phyloP scores from a whole-genome alignment of 1,140 invertebrate genomes.

The Achatina immaculata region DNA sequence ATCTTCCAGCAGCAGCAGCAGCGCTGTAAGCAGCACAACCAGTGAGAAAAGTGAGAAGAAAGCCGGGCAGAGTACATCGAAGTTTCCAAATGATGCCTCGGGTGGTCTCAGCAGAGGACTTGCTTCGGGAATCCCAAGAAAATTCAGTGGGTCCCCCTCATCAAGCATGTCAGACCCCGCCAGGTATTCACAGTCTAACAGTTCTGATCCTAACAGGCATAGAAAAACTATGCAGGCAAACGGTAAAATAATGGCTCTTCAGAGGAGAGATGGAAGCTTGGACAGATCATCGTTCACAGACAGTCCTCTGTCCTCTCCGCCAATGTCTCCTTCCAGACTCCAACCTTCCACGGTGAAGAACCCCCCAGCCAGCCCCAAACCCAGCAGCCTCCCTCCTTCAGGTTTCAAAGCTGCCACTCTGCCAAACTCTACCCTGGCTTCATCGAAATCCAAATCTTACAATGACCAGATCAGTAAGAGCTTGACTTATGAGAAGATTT shows the following conservation, averaged over 20 bases:
- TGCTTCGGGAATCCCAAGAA: constrained; percentile 15
- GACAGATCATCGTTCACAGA: constrained; percentile 19
- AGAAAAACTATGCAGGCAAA: constrained; percentile 56
- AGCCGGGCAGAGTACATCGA: background rate
- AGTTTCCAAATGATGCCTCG: background rate
- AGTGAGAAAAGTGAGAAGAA: constrained; percentile 13
- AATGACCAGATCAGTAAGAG: constrained; percentile 53
- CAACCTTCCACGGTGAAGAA: constrained; percentile 39
- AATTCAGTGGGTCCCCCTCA: background rate
- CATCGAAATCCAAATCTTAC: constrained; percentile 36
- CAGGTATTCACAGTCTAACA: background rate
- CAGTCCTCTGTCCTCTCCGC: background rate
- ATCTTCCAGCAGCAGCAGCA: constrained; percentile 8
- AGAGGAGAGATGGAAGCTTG: constrained; percentile 78
- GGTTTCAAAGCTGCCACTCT: constrained; percentile 25
- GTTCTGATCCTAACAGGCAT: constrained; percentile 41
- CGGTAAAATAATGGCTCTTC: constrained; percentile 89
- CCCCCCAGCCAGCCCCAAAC: background rate
- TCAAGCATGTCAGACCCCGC: constrained; percentile 10
- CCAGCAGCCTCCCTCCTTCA: constrained; percentile 11
- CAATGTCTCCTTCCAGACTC: constrained; percentile 47
- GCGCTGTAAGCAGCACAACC: constrained; percentile 31
- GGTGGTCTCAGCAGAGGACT: background rate
- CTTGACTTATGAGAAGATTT: constrained; percentile 62
- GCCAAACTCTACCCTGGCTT: constrained; percentile 23